These are phyloP conservation scores for Oostethus manadensis DNA, from an alignment of 2,113 vertebrate genomes.

Conservation along the genomic window DNA sequence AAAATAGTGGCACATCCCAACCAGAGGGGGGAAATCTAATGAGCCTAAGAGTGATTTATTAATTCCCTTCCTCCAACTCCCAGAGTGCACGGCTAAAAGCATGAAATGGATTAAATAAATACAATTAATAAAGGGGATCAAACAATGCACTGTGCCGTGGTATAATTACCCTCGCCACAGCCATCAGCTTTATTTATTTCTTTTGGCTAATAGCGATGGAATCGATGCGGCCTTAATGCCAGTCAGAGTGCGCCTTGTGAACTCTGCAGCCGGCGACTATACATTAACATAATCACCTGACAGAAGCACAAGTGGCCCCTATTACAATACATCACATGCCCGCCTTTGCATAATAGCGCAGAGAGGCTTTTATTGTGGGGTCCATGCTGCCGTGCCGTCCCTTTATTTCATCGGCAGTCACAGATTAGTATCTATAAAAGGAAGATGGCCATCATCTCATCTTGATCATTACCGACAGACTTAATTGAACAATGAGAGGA, in stretches of 20 bases:
- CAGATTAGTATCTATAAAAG: conserved; percentile 66
- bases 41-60: conserved; percentile 76
- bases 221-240: conserved; percentile 72
- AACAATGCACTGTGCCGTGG: conserved; percentile 72
- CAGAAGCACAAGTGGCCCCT: conserved; percentile 41
- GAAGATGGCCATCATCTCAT: conserved; percentile 70
- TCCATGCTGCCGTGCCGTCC: conserved; percentile 19
- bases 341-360: conserved; percentile 30
- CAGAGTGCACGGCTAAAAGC: conserved; percentile 74
- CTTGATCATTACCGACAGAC: conserved; percentile 73
- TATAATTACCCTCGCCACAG: conserved; percentile 73
- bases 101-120: conserved; percentile 81
- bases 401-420: conserved; percentile 46
- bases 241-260: conserved; percentile 59
- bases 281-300: conserved; percentile 64
- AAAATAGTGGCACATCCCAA: conserved; percentile 67
- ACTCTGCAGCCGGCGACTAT: conserved; percentile 45
- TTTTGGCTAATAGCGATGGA: conserved; percentile 71
- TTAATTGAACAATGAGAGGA: conserved; percentile 88
- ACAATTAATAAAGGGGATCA: conserved; percentile 78
- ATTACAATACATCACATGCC: conserved; percentile 49
- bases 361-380: conserved; percentile 31
- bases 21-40: conserved; percentile 72
- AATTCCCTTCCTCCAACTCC: conserved; percentile 64
- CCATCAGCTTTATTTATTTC: conserved; percentile 76